These are phyloP conservation scores for Ia io DNA, from an alignment of 2,113 vertebrate genomes.

Conservation along the genomic window DNA sequence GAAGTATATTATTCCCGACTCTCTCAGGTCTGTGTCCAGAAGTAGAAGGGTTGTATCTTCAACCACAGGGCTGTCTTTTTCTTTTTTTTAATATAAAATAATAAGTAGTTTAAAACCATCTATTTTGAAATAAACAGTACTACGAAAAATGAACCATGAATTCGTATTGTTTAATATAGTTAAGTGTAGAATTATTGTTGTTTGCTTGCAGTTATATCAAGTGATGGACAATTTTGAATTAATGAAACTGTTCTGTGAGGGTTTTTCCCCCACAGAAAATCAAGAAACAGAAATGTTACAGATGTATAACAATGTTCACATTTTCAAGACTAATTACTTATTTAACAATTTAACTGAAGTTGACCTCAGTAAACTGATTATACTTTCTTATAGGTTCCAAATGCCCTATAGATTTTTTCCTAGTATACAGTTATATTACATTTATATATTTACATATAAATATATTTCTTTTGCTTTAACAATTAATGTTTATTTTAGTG, in stretches of 20 bases:
- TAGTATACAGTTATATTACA: background rate
- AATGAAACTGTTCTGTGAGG: background rate
- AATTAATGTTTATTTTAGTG: background rate
- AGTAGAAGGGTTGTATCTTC: background rate
- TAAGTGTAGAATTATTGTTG: slow-evolving; percentile 12
- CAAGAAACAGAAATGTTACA: background rate
- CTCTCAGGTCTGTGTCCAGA: background rate
- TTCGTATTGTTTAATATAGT: background rate
- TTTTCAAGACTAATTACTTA: background rate
- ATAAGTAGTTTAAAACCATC: background rate
- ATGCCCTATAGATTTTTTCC: background rate
- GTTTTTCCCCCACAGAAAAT: background rate
- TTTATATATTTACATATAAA: background rate
- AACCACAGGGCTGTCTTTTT: background rate
- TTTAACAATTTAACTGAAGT: background rate
- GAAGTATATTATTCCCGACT: background rate
- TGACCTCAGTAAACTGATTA: background rate
- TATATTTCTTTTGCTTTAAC: slow-evolving; percentile 13
- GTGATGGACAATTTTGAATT: background rate
- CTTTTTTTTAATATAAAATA: background rate
- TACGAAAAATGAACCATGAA: background rate
- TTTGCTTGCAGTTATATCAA: background rate
- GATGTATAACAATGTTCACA: background rate
- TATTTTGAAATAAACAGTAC: background rate
- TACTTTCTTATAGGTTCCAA: background rate